Evolutionary conservation across 2,888 invertebrate genomes (phyloP).

Genomic region (Oxystoma pomonae): DNA sequence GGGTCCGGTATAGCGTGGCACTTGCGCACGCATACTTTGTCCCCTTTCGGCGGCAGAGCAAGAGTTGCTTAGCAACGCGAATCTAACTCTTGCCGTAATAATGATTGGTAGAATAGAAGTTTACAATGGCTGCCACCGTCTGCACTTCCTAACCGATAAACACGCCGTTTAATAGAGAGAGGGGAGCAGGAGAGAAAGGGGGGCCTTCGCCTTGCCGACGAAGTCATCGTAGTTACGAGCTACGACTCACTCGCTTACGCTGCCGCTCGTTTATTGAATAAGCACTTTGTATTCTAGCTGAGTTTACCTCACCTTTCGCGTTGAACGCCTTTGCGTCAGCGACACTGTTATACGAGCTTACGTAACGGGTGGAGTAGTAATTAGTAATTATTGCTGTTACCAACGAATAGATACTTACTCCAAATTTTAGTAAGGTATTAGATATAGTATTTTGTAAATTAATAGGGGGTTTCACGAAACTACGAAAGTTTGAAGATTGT

Average conservation of each 20-base stretch:
- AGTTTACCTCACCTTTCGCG: neutral
- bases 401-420: too few species aligned
- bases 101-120: slow-evolving; percentile 48
- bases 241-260: slow-evolving; percentile 8
- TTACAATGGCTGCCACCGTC: slow-evolving; percentile 47
- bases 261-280: neutral
- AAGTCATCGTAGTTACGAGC: neutral
- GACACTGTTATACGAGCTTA: neutral
- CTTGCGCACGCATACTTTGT: slow-evolving; percentile 11
- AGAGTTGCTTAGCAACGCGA: slow-evolving; percentile 47
- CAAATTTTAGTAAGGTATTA: too few species aligned
- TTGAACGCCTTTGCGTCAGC: neutral
- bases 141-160: slow-evolving; percentile 43
- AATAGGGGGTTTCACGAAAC: too few species aligned
- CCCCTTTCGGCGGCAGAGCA: slow-evolving; percentile 16
- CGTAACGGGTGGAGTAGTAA: too few species aligned
- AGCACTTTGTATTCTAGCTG: neutral
- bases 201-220: neutral
- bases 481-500: too few species aligned
- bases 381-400: too few species aligned
- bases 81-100: slow-evolving; percentile 48
- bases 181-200: slow-evolving; percentile 16
- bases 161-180: slow-evolving; percentile 38
- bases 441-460: too few species aligned
- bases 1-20: slow-evolving; percentile 4